Conservation (phyloP, 2,797 vertebrate genomes). For the Pipistrellus kuhlii region DNA sequence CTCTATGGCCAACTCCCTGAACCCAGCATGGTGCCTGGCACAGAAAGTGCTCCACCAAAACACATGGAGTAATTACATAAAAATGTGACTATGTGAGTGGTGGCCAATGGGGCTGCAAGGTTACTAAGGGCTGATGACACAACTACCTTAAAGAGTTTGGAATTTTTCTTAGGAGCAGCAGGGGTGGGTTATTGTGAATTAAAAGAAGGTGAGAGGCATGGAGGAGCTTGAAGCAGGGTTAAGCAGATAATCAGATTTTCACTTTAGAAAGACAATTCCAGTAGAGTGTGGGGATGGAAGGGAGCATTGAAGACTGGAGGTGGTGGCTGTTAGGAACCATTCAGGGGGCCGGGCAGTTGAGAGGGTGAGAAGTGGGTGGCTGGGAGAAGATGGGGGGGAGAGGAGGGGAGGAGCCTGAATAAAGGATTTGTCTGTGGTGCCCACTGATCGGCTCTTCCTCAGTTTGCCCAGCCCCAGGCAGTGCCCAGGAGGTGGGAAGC, state of each 20-base stretch:
- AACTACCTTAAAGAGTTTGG: not conserved
- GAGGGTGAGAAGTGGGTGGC: not conserved
- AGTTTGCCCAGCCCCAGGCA: not conserved
- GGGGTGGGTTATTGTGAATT: not conserved
- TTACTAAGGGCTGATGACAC: not conserved
- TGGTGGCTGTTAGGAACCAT: not conserved
- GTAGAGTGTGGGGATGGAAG: not conserved
- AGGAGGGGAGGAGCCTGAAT: not conserved
- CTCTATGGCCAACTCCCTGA: not conserved
- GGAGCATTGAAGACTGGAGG: not conserved
- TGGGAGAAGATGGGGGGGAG: not conserved
- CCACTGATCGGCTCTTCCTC: not conserved
- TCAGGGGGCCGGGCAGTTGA: not conserved
- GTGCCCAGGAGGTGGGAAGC: not conserved
- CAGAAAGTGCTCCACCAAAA: not conserved
- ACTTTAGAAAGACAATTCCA: not conserved
- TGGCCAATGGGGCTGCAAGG: not conserved
- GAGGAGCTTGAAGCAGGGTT: not conserved
- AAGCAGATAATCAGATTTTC: not conserved
- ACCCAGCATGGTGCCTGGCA: not conserved
- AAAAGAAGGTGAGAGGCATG: not conserved
- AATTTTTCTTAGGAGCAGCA: not conserved
- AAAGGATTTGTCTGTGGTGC: not conserved
- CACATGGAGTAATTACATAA: not conserved
- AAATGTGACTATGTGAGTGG: not conserved